Evolutionary conservation across 1,140 invertebrate species (phyloP).

Genomic region (Doryteuthis pealeii): DNA sequence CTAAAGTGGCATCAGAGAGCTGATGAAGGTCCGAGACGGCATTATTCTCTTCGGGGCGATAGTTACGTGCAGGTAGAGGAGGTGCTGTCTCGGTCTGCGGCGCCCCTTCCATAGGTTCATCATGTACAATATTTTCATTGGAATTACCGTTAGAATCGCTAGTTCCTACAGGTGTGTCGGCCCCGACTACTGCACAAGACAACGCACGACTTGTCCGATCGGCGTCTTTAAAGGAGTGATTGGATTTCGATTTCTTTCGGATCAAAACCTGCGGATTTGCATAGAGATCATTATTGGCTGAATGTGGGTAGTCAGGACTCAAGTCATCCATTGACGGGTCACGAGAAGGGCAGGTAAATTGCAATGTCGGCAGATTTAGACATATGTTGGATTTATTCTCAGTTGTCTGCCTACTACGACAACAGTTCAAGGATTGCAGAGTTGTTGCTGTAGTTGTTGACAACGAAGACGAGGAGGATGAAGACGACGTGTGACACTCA

Average conservation of each 20-base stretch:
- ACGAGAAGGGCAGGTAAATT: conserved; percentile 1
- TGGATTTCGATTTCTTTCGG: background rate
- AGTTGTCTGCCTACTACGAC: background rate
- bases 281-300: background rate
- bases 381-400: background rate
- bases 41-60: conserved; percentile 1
- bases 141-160: background rate
- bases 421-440: background rate
- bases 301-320: background rate
- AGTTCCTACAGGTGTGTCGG: background rate
- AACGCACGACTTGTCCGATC: background rate
- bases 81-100: background rate
- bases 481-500: background rate
- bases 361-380: background rate
- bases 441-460: background rate
- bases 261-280: conserved; percentile 5
- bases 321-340: background rate
- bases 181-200: background rate
- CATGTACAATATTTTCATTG: background rate
- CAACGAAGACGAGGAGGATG: background rate
- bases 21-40: too few species aligned
- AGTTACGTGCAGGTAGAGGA: conserved; percentile 1
- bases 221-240: background rate
- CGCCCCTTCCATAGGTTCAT: background rate
- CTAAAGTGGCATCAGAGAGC: too few species aligned